Percentiles rank a stretch among this genome's conserved stretches.
Conservation (phyloP, 2,888 invertebrate genomes). For the Agonum fuliginosum region DNA sequence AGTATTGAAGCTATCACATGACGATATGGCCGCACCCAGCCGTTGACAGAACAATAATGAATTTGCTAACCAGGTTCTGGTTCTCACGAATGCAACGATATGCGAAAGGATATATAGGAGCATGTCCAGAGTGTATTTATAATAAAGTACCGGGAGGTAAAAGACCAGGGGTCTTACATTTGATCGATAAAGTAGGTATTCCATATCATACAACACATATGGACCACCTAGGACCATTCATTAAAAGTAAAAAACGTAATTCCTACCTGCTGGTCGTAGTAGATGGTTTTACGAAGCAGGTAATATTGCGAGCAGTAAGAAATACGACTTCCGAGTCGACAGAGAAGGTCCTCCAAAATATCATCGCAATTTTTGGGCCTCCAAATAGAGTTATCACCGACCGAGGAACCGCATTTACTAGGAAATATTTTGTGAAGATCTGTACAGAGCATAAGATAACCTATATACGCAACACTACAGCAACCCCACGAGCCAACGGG, state of each 20-base stretch:
- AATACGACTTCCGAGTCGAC: not conserved
- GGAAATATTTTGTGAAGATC: slow-evolving; percentile 62
- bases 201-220: not conserved
- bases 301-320: not conserved
- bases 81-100: no score
- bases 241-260: not conserved
- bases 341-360: not conserved
- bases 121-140: not conserved
- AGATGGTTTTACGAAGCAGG: not conserved
- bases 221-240: not conserved
- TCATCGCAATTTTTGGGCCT: not conserved
- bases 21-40: no score
- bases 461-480: slow-evolving; percentile 57
- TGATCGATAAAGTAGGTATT: not conserved
- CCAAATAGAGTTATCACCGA: slow-evolving; percentile 63
- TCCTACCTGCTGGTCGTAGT: not conserved
- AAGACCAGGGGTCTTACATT: not conserved
- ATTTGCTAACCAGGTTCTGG: no score
- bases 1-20: no score
- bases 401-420: slow-evolving; percentile 64
- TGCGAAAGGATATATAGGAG: not conserved
- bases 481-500: no score
- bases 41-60: no score
- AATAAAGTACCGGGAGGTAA: not conserved
- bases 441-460: slow-evolving; percentile 61